Evolutionary conservation across 2,797 vertebrate genomes (phyloP).

Genomic region (Siniperca scherzeri): DNA sequence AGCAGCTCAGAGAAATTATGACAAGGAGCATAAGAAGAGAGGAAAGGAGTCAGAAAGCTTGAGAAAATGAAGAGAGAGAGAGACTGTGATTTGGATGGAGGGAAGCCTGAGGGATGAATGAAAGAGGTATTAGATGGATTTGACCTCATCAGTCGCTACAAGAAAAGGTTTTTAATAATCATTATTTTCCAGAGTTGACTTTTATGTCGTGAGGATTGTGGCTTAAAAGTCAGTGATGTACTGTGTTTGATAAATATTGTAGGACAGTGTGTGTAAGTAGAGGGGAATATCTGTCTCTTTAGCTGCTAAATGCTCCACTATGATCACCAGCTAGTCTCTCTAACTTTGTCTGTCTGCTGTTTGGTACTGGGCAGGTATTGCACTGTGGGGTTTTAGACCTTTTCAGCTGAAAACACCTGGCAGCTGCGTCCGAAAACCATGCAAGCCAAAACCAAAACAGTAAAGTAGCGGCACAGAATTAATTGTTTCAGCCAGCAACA

Average conservation of each 20-base stretch:
- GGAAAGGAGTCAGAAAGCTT: slow-evolving; percentile 32
- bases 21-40: slow-evolving; percentile 44
- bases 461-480: not conserved
- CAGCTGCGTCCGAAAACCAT: not conserved
- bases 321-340: not conserved
- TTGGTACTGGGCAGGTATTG: not conserved
- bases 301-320: not conserved
- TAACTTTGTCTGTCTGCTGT: not conserved
- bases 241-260: slow-evolving; percentile 1
- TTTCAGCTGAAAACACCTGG: not conserved
- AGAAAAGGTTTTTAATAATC: slow-evolving; percentile 47
- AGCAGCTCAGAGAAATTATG: slow-evolving; percentile 33
- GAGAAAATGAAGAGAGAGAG: slow-evolving; percentile 40
- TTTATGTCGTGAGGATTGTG: slow-evolving; percentile 33
- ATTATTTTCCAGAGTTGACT: slow-evolving; percentile 45
- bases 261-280: no score
- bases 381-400: not conserved
- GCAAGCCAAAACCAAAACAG: not conserved
- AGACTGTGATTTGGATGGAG: slow-evolving; percentile 54
- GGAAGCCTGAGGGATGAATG: slow-evolving; percentile 44
- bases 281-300: not conserved
- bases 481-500: slow-evolving; percentile 26
- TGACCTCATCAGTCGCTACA: slow-evolving; percentile 63
- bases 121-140: slow-evolving; percentile 49
- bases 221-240: slow-evolving; percentile 3